Evolutionary conservation across 2,797 vertebrate species (phyloP), one percentile per base, ranked within the genome.

Genomic region (Phalanger gymnotis): DNA sequence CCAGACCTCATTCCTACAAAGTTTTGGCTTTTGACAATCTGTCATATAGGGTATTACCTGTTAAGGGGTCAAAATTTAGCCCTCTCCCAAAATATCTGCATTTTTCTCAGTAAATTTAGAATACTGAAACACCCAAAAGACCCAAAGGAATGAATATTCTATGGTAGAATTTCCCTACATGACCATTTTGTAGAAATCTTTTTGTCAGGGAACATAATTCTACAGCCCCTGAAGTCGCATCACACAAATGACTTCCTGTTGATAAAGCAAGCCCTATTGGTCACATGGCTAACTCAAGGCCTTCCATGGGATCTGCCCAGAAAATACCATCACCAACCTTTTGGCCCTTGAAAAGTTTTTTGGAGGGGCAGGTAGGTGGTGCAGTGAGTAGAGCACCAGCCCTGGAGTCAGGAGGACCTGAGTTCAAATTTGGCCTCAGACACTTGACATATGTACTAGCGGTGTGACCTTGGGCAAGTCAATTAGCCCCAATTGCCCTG

Each of bases 111-210:
- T 25, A 51, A 25, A 87, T 51, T 87, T 47, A 47, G 73, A 87
- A 93, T 93, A 92, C 90, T 66, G 19, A 31, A 91, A 54, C 11
- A n/a, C 25, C 51, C 30, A 31, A 28, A 94, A 95, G 58, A 61
- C 61, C 87, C 91, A 93, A 92, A 90, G 19, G 94, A 92, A 91
- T 55, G 51, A 92, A 90, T 40, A 52, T 93, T 92, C 91, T 55
- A 57, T 40, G n/a, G 92, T 94, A 34, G 51, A 16, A 56, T 89
- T 91, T 93, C 12, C 47, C 2, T 34, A n/a, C 56, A 9, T 51
- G 73, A 87, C 25, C 40, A 87, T 87, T 87, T 87, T 5, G 73
- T 51, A 87, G 73, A 47, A 87, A 87, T 87, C 40, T 87, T 87
- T 54, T 87, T 40, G 22, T 87, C 40, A 28, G 73, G 40, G 25